Conservation (phyloP, 2,888 invertebrate genomes). For the Eretmocerus hayati region DNA sequence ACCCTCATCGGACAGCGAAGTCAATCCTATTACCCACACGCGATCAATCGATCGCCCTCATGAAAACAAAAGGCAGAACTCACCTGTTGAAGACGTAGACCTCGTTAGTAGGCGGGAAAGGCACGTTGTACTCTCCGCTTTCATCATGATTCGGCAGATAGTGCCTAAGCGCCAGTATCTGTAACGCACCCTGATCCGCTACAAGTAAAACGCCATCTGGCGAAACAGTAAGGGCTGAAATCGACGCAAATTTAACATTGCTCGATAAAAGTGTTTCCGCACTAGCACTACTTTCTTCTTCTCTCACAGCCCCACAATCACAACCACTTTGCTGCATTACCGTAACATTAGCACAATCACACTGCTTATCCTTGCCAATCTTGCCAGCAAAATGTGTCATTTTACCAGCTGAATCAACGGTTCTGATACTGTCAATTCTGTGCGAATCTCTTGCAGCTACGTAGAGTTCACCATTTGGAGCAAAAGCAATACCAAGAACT, state of each 20-base stretch:
- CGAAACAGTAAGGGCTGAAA: constrained; percentile 85
- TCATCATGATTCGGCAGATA: constrained; percentile 82
- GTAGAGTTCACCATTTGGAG: constrained; percentile 85
- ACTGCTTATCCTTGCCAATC: constrained; percentile 39
- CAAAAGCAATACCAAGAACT: constrained; percentile 82
- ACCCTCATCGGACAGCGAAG: too few relatives aligned
- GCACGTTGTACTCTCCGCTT: constrained; percentile 87
- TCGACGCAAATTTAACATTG: constrained; percentile 82
- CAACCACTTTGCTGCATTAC: constrained; percentile 33
- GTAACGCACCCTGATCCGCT: constrained; percentile 87
- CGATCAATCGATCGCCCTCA: too few relatives aligned
- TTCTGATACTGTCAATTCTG: constrained; percentile 72
- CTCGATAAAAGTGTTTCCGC: constrained; percentile 82
- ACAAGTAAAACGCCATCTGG: constrained; percentile 94
- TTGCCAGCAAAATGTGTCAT: constrained; percentile 91
- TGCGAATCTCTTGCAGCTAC: constrained; percentile 90
- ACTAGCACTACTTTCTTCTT: constrained; percentile 63
- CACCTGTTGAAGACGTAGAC: constrained; percentile 82
- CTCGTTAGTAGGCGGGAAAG: constrained; percentile 89
- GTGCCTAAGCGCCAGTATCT: constrained; percentile 78
- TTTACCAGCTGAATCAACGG: constrained; percentile 83
- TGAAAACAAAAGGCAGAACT: too few relatives aligned
- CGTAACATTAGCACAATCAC: constrained; percentile 36
- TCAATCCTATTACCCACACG: too few relatives aligned
- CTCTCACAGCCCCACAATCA: constrained; percentile 52